Conservation (phyloP, 2,888 invertebrate genomes). For the Cephonodes hylas region DNA sequence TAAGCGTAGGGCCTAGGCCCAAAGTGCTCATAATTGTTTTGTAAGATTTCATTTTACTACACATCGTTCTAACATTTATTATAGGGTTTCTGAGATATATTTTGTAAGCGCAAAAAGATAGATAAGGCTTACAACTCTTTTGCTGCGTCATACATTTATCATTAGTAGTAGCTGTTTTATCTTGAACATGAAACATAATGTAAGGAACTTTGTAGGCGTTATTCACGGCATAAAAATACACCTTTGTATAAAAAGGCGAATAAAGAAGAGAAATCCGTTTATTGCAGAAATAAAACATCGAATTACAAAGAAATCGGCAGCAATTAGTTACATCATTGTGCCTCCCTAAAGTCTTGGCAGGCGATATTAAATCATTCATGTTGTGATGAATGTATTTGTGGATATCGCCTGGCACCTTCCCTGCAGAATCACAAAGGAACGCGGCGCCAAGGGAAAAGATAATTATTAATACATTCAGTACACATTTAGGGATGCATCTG, state of each 20-base stretch:
- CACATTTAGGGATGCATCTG: background rate
- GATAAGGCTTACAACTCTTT: too few relatives aligned
- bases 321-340: constrained; percentile 34
- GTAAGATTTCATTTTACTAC: too few relatives aligned
- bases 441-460: constrained; percentile 20
- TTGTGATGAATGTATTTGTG: constrained; percentile 34
- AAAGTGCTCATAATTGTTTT: too few relatives aligned
- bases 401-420: constrained; percentile 13
- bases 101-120: too few relatives aligned
- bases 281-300: background rate
- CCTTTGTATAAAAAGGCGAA: background rate
- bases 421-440: constrained; percentile 19
- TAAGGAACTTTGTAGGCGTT: too few relatives aligned
- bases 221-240: too few relatives aligned
- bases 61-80: too few relatives aligned
- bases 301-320: constrained; percentile 3
- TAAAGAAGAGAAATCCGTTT: background rate
- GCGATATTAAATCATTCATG: constrained; percentile 36
- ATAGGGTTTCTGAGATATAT: too few relatives aligned
- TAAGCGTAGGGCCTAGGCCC: too few relatives aligned
- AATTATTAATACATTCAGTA: constrained; percentile 20
- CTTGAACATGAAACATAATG: too few relatives aligned
- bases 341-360: constrained; percentile 24
- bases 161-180: too few relatives aligned
- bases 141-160: too few relatives aligned